Conservation (phyloP, 1,140 invertebrate species). For the Eurytemora carolleeae region DNA sequence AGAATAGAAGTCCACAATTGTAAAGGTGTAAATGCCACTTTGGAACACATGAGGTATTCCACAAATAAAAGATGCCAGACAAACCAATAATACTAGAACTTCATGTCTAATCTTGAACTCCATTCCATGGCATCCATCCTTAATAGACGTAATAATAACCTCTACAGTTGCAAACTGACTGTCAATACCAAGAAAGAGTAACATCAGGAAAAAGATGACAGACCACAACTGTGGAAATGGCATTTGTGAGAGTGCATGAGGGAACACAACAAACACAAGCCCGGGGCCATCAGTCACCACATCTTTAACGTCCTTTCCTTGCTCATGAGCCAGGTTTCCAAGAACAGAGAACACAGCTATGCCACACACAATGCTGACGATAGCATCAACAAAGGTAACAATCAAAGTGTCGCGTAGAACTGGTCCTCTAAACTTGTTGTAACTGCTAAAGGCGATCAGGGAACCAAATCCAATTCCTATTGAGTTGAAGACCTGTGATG, state of each 20-base stretch:
- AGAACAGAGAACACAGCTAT: slow-evolving; percentile 70
- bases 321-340: slow-evolving; percentile 60
- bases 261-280: slow-evolving; percentile 68
- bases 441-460: slow-evolving; percentile 83
- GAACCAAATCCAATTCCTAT: slow-evolving; percentile 75
- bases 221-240: slow-evolving; percentile 64
- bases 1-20: slow-evolving; percentile 76
- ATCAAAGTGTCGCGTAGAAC: slow-evolving; percentile 62
- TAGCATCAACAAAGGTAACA: slow-evolving; percentile 54
- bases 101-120: not conserved
- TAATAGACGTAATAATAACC: slow-evolving; percentile 72
- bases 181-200: slow-evolving; percentile 67
- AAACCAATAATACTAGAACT: slow-evolving; percentile 26
- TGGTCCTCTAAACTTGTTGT: slow-evolving; percentile 77
- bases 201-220: slow-evolving; percentile 71
- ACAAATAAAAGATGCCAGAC: slow-evolving; percentile 10
- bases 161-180: slow-evolving; percentile 69
- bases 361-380: slow-evolving; percentile 61
- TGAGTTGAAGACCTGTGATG: slow-evolving; percentile 79
- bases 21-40: slow-evolving; percentile 70
- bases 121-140: slow-evolving; percentile 24
- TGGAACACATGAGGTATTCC: not conserved
- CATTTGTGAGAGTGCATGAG: slow-evolving; percentile 70
- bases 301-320: slow-evolving; percentile 22
- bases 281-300: slow-evolving; percentile 43